Base-by-base conservation (phyloP, 2,888 invertebrate species). In the Morpho deidamia region DNA sequence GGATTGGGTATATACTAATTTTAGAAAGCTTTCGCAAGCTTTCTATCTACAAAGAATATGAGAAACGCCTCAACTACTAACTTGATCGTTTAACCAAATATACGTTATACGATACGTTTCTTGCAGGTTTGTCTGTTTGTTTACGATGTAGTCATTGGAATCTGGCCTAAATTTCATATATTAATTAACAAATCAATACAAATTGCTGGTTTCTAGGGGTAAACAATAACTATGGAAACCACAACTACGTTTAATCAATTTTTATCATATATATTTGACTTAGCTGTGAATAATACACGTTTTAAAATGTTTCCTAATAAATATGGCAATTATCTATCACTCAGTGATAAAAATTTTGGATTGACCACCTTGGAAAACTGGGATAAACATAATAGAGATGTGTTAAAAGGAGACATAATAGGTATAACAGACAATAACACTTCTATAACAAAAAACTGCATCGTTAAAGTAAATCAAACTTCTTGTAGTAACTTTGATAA, bases 381-480 rank as follows among this genome's bases (percentile, higher is more conserved):
- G 88, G 77, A 83, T 23, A 74, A 78, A 8, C 85, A 89, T 58
- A 89, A 88, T 58, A 64, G 69, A 59, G 61, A 70, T 11, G 72
- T 88, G 1, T 55, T 89, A 0, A 84, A 82, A 74, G 89, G 87
- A 0, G 85, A 85, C 12, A 86, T 88, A 9, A 83, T 88, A 10
- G 71, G 73, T 1, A 74, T 70, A n/a, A 88, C 86, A 0, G 84
- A 88, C 41, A 63, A 75, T 1, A 88, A 87, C 62, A 86, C 87
- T 0, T 78, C 85, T 0, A 78, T 81, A 11, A 88, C 85, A 1
- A 87, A 87, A 60, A 88, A 87, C 65, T 78, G 84, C 56, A 87
- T 89, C 8, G 67, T 88, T 1, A 88, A 88, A 71, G 87, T 88
- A 0, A 89, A 86, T 43, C 82, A 86, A 52, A 85, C 82, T 0